Conservation (phyloP, 2,888 invertebrate genomes). For the Polia nebulosa region DNA sequence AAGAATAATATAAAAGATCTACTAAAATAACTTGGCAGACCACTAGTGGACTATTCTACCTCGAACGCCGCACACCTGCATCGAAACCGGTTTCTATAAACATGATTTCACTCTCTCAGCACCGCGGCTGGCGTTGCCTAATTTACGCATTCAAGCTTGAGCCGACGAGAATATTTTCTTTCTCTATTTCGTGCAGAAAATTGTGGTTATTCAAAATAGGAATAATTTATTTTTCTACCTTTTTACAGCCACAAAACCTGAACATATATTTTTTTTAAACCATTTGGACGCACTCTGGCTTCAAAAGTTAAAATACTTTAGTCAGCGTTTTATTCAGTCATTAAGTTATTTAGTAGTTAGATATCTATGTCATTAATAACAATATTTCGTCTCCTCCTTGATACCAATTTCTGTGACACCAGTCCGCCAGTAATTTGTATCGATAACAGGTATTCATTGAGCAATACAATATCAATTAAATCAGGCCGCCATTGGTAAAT, state of each 20-base stretch:
- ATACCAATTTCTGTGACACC: background rate
- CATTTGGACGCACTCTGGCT: background rate
- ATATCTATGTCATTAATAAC: background rate
- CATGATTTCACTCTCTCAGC: constrained; percentile 88
- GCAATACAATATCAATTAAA: constrained; percentile 34
- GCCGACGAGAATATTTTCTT: constrained; percentile 59
- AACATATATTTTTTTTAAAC: background rate
- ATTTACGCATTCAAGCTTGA: constrained; percentile 71
- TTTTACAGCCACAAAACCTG: background rate
- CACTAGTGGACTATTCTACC: constrained; percentile 60
- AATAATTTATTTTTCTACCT: background rate
- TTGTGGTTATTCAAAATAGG: constrained; percentile 9
- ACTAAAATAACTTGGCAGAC: constrained; percentile 61
- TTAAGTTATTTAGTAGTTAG: too few relatives aligned
- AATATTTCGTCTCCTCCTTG: background rate
- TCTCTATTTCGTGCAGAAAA: constrained; percentile 37
- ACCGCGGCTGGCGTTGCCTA: constrained; percentile 73
- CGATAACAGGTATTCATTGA: constrained; percentile 25
- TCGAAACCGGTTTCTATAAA: constrained; percentile 85
- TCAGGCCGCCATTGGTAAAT: constrained; percentile 16
- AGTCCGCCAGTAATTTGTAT: constrained; percentile 18
- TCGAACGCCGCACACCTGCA: constrained; percentile 84
- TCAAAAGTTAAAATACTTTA: background rate
- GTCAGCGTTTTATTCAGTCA: background rate
- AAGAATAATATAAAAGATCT: constrained; percentile 57